Conservation (phyloP, 2,888 invertebrate genomes). For the Lycaena phlaeas region DNA sequence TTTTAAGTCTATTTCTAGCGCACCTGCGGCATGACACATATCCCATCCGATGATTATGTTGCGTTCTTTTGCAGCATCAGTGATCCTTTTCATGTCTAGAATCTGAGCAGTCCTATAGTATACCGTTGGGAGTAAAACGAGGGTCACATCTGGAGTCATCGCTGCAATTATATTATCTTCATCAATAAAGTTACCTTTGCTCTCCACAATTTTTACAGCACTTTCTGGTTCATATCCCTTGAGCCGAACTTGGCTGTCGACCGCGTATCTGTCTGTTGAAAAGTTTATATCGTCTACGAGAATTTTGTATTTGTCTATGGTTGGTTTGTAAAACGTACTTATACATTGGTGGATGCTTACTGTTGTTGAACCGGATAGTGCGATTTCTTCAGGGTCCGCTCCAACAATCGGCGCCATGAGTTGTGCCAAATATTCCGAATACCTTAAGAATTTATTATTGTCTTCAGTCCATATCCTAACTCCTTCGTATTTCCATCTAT, state of each 20-base stretch:
- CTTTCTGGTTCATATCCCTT: constrained; percentile 43
- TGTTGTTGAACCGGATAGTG: constrained; percentile 39
- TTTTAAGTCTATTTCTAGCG: constrained; percentile 43
- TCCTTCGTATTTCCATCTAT: constrained; percentile 46
- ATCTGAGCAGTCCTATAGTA: constrained; percentile 50
- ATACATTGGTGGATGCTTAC: constrained; percentile 48
- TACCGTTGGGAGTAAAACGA: constrained; percentile 43
- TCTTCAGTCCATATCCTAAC: constrained; percentile 45
- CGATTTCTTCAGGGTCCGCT: constrained; percentile 41
- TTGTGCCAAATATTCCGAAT: constrained; percentile 34
- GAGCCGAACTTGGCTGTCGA: constrained; percentile 50
- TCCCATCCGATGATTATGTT: constrained; percentile 55
- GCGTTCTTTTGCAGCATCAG: constrained; percentile 37
- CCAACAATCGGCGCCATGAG: constrained; percentile 49
- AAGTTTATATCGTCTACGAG: constrained; percentile 54
- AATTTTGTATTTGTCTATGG: constrained; percentile 41
- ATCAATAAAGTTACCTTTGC: constrained; percentile 32
- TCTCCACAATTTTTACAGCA: constrained; percentile 47
- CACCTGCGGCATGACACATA: constrained; percentile 47
- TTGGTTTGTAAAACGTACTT: constrained; percentile 52
- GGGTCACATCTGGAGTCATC: constrained; percentile 48
- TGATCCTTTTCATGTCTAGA: constrained; percentile 45
- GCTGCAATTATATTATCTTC: constrained; percentile 47
- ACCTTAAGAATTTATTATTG: constrained; percentile 42
- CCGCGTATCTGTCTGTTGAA: constrained; percentile 52